Percentiles rank a stretch among this genome's conserved stretches.
Evolutionary conservation across 2,113 vertebrate genomes (phyloP).

Genomic region (Capreolus pygargus): DNA sequence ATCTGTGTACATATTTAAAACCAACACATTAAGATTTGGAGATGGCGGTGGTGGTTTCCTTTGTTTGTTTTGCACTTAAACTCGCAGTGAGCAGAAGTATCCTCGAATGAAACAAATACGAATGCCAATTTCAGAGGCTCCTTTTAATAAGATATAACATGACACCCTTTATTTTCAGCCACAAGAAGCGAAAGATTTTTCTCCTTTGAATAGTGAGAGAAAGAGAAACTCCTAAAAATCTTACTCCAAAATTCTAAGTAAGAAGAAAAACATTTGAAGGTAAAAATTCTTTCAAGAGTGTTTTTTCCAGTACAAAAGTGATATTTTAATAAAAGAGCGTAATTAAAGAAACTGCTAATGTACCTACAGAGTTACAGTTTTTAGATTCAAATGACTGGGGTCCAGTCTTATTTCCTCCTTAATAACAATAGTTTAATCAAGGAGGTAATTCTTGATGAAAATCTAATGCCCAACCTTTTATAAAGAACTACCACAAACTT

Average conservation of each 20-base stretch:
- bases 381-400: conserved; percentile 8
- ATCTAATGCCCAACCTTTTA: not conserved
- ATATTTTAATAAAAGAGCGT: not conserved
- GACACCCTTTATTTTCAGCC: not conserved
- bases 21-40: not conserved
- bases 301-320: not conserved
- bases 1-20: not conserved
- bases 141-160: not conserved
- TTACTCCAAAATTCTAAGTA: not conserved
- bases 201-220: not conserved
- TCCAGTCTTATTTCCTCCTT: not conserved
- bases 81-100: not conserved
- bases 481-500: conserved; percentile 19
- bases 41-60: not conserved
- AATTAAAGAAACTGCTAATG: not conserved
- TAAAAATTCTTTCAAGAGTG: not conserved
- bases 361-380: not conserved
- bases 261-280: conserved; percentile 9
- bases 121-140: not conserved
- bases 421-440: conserved; percentile 57
- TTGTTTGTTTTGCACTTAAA: not conserved
- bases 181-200: not conserved
- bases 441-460: not conserved
- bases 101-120: not conserved
- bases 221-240: not conserved